These are phyloP conservation scores for Isurus oxyrinchus DNA, from an alignment of 2,113 vertebrate genomes.

Conservation along the genomic window DNA sequence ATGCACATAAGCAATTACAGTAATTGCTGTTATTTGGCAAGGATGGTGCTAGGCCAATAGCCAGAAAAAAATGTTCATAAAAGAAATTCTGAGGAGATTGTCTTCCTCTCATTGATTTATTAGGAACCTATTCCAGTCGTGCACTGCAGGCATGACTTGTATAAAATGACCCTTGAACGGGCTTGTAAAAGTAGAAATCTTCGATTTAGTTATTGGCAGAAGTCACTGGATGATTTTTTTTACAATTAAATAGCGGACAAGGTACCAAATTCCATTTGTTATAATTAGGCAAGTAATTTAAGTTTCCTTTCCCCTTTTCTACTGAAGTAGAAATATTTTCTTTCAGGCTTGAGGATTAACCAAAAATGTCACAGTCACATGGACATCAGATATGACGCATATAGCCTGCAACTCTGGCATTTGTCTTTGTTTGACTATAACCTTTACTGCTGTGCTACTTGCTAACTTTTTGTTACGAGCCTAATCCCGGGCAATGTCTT, in stretches of 20 bases:
- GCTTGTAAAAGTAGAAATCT: neutral
- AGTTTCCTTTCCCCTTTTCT: neutral
- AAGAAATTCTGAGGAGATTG: neutral
- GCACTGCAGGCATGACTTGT: neutral
- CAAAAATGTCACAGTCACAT: neutral
- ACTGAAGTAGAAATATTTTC: neutral
- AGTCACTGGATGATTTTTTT: neutral
- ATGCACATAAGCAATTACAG: neutral
- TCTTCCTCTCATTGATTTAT: neutral
- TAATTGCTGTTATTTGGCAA: neutral
- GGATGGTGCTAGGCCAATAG: neutral
- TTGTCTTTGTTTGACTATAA: neutral
- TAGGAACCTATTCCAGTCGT: neutral
- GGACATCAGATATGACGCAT: slow-evolving; percentile 5
- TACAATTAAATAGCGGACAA: neutral
- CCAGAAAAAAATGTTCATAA: neutral
- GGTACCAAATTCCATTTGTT: neutral
- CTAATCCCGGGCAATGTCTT: neutral
- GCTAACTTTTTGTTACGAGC: neutral
- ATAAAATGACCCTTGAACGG: slow-evolving; percentile 14
- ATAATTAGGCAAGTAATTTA: neutral
- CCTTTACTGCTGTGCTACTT: neutral
- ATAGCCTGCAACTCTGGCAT: neutral
- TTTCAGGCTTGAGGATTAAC: neutral
- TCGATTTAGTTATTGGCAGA: neutral